phyloP scores from a whole-genome alignment of 2,888 invertebrate genomes.

The Drosophila yooni region DNA sequence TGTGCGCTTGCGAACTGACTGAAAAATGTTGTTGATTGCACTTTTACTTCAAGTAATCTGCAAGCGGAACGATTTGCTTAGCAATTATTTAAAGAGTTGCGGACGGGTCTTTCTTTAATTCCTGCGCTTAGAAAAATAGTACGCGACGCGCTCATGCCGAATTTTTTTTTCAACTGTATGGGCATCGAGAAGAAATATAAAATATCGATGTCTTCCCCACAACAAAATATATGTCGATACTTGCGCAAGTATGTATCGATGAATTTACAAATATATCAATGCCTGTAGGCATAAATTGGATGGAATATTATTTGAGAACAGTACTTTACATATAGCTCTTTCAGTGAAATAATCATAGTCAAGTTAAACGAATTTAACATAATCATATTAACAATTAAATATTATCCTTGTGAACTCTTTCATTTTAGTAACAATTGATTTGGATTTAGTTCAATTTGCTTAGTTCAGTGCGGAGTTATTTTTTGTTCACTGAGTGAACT shows the following conservation, averaged over 20 bases:
- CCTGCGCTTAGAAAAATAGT: conserved; percentile 24
- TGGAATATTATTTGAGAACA: not conserved
- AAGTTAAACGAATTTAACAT: not conserved
- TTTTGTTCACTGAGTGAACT: not conserved
- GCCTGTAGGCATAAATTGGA: not conserved
- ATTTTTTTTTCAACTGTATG: conserved; percentile 43
- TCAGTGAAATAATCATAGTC: not conserved
- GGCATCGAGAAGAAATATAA: conserved; percentile 11
- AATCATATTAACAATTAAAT: not conserved
- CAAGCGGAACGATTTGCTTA: not conserved
- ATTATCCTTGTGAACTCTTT: not conserved
- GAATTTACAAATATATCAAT: conserved; percentile 1
- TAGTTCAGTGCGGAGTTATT: not conserved
- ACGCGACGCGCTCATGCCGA: conserved; percentile 54
- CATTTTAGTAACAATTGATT: not conserved
- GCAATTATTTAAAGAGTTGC: conserved; percentile 19
- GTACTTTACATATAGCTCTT: not conserved
- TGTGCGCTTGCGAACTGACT: conserved; percentile 21
- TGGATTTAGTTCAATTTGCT: not conserved
- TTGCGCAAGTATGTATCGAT: not conserved
- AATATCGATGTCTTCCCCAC: conserved; percentile 14
- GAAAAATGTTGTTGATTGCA: not conserved
- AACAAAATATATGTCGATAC: conserved; percentile 5
- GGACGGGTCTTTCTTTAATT: conserved; percentile 14
- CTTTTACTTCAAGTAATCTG: conserved; percentile 13